Conservation (phyloP, 2,888 invertebrate species). For the Lasioglossum malachurum region DNA sequence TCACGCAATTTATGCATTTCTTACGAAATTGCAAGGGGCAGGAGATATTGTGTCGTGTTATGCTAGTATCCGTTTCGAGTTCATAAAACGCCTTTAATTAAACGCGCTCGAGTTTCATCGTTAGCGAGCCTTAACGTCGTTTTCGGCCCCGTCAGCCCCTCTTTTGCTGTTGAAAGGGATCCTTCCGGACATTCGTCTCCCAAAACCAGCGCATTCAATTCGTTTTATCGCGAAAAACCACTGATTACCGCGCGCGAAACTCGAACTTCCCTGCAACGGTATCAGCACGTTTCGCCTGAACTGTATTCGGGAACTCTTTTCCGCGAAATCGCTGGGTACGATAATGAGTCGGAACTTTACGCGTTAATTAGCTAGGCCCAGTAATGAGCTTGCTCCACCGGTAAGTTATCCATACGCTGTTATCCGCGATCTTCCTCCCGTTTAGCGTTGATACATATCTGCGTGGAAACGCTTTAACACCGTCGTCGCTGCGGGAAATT, state of each 20-base stretch:
- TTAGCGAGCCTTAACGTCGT: not conserved
- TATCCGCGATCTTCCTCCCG: not conserved
- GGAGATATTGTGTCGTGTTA: not conserved
- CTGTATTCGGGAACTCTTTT: not conserved
- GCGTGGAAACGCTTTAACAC: not conserved
- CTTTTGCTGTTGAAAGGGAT: not conserved
- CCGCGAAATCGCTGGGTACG: not conserved
- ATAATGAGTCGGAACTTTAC: slow-evolving; percentile 10
- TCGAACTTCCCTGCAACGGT: not conserved
- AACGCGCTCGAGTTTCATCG: not conserved
- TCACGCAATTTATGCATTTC: no score
- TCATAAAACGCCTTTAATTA: not conserved
- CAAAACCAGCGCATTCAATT: not conserved
- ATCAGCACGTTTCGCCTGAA: not conserved
- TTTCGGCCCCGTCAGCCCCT: not conserved
- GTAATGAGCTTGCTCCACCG: not conserved
- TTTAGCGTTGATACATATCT: not conserved
- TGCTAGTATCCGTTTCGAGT: not conserved
- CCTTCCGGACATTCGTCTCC: not conserved
- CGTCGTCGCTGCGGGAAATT: not conserved
- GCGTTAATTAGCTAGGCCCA: slow-evolving; percentile 3
- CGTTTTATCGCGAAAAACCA: not conserved
- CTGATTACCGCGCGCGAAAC: not conserved
- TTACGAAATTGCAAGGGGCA: not conserved
- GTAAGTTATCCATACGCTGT: not conserved